A percentile compares a stretch with the other conserved stretches of the same genome.
Evolutionary conservation across 2,888 invertebrate genomes (phyloP).

Genomic region (Trachelus tabidus): DNA sequence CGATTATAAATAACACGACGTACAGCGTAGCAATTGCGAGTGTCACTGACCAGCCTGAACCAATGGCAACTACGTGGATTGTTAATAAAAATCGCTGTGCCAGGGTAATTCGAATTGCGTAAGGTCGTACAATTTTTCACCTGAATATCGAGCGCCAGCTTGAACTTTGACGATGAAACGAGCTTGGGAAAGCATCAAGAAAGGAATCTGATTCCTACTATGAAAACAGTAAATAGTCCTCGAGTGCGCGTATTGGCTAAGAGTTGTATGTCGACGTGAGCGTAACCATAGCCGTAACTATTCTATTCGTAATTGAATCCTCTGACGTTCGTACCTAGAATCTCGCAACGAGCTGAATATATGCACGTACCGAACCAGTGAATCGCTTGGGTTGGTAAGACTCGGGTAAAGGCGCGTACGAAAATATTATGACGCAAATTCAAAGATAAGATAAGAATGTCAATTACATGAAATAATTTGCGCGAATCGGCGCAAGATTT

Average conservation of each 20-base stretch:
- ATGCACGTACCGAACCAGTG: background rate
- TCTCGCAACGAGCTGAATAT: background rate
- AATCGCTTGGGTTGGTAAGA: background rate
- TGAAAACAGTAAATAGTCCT: too few relatives aligned
- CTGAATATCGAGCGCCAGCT: too few relatives aligned
- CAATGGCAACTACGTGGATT: background rate
- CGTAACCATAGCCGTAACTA: constrained; percentile 7
- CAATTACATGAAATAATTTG: background rate
- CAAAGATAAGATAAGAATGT: background rate
- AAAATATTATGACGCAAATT: background rate
- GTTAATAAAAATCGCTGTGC: background rate
- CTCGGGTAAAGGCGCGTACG: background rate
- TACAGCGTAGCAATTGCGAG: background rate
- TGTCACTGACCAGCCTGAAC: background rate
- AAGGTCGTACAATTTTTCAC: background rate
- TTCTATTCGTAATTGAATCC: constrained; percentile 9
- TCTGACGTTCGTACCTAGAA: background rate
- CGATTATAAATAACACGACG: background rate
- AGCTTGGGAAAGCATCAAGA: background rate
- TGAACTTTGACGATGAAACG: background rate
- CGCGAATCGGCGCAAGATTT: background rate
- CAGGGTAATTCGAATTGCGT: background rate
- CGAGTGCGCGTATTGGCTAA: background rate
- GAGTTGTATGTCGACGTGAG: constrained; percentile 1
- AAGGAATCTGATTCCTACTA: background rate